Base-by-base conservation (phyloP, 2,888 invertebrate genomes). In the Zaprionus bogoriensis region DNA sequence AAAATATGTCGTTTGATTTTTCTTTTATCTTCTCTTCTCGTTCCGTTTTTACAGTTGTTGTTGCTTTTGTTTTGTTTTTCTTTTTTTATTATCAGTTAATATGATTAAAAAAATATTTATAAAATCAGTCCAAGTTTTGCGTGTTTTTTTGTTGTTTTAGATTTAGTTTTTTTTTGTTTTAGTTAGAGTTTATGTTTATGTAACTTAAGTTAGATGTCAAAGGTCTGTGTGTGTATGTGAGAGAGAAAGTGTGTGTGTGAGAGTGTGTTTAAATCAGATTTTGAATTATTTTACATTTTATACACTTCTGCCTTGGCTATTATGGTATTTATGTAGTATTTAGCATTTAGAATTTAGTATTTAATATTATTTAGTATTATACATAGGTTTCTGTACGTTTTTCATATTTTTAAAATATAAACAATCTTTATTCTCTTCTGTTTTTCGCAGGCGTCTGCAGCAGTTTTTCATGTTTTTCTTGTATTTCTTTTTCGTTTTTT, bases 391-490 rank as follows among this genome's bases (percentile, higher is more conserved):
- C 39, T 9, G 38, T 51, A n/a, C n/a, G n/a, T 69, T 73, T 79
- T 75, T 62, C 79, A 87, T 81, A 79, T 88, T 87, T 87, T 79
- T 85, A 71, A 86, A 77, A 88, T 88, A 88, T 88, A 88, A 88
- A 88, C 88, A 88, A 88, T 88, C 88, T 88, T 88, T 86, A 88
- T 85, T 88, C 88, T 88, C 88, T 88, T 88, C 86, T 86, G 81
- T 84, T 74, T 77, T 67, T 67, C 58, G 63, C 58, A 55, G 42
- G 68, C 63, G 60, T 67, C 32, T 36, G 32, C 32, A 67, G 65
- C 69, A 55, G 62, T 61, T 63, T 19, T 58, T 58, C 67, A 67
- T 41, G 20, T 27, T 19, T 30, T 55, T 27, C n/a, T n/a, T n/a
- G n/a, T n/a, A n/a, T n/a, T n/a, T n/a, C n/a, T n/a, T n/a, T n/a